phyloP scores from a whole-genome alignment of 2,797 vertebrate species.

The Pseudochirops corinnae region DNA sequence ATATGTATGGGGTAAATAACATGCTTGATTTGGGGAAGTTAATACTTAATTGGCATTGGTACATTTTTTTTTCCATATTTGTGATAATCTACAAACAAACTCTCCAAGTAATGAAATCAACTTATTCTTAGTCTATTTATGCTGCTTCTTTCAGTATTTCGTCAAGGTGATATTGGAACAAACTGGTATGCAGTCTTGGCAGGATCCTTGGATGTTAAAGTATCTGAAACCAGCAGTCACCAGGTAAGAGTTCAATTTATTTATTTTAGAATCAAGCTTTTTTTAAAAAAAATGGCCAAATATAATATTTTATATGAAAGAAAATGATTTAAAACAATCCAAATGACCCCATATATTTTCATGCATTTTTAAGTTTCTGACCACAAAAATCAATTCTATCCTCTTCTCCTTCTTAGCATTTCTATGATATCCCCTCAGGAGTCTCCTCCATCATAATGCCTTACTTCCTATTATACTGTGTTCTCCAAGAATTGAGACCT shows the following conservation, averaged over 20 bases:
- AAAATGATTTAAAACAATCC: not conserved
- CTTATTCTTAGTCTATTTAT: conserved; percentile 6
- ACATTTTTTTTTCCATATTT: not conserved
- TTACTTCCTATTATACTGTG: not conserved
- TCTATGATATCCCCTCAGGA: not conserved
- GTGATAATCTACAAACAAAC: not conserved
- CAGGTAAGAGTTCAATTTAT: conserved; percentile 88
- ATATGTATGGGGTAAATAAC: not conserved
- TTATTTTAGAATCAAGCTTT: conserved; percentile 7
- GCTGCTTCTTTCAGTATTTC: conserved; percentile 90
- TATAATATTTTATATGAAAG: not conserved
- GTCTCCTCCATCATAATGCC: not conserved
- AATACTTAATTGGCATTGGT: not conserved
- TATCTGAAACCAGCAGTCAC: conserved; percentile 98
- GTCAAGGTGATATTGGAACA: conserved; percentile 98
- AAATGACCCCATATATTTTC: not conserved
- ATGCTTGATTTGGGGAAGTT: not conserved
- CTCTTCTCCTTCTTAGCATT: not conserved
- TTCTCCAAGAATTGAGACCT: not conserved
- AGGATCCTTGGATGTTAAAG: conserved; percentile 98
- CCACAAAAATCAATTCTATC: not conserved
- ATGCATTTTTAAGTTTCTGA: not conserved
- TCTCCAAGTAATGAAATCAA: not conserved
- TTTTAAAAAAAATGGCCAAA: not conserved
- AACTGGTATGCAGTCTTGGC: conserved; percentile 98